These are phyloP conservation scores for Mamestra brassicae DNA, from an alignment of 2,888 invertebrate species.

Conservation along the genomic window DNA sequence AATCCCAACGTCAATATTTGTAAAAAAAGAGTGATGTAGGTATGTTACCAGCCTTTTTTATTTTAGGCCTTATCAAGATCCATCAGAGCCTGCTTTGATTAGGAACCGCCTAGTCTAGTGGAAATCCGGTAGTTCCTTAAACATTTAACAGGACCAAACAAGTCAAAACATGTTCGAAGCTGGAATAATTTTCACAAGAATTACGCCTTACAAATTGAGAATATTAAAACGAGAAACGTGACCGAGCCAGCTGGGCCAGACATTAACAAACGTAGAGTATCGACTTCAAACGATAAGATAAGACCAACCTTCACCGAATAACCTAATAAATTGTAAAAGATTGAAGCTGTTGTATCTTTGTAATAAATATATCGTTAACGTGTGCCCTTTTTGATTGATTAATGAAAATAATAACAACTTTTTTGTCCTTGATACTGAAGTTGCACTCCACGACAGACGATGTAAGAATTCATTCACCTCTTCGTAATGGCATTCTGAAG, in stretches of 20 bases:
- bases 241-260: conserved; percentile 32
- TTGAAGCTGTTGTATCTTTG: conserved; percentile 29
- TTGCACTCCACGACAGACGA: background rate
- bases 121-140: no score
- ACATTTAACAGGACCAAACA: background rate
- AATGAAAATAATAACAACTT: conserved; percentile 14
- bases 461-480: conserved; percentile 8
- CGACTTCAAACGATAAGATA: conserved; percentile 75
- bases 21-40: no score
- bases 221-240: conserved; percentile 48
- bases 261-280: conserved; percentile 43
- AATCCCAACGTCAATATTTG: background rate
- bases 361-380: conserved; percentile 37
- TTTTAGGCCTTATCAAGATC: no score
- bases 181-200: conserved; percentile 6
- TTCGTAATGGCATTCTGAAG: background rate
- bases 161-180: conserved; percentile 12
- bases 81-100: background rate
- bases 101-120: background rate
- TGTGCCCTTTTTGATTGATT: conserved; percentile 35
- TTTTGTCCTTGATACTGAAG: background rate
- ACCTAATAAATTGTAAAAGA: conserved; percentile 70
- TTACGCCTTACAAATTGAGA: conserved; percentile 24
- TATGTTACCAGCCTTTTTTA: no score
- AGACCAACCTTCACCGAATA: conserved; percentile 79